Evolutionary conservation across 2,113 vertebrate species (phyloP).

Genomic region (Scopus umbretta): DNA sequence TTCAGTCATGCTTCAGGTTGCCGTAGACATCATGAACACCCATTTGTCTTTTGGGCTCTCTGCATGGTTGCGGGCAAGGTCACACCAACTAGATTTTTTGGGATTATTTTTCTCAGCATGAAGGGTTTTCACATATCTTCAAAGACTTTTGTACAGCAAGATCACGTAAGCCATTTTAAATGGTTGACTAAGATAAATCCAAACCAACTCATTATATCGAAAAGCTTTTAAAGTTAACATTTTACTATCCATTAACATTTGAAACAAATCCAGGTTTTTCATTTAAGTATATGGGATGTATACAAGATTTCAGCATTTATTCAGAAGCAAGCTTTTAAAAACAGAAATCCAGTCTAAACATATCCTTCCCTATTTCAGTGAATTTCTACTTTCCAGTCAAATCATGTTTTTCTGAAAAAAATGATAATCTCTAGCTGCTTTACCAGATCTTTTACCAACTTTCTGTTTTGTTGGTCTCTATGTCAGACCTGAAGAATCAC

Average conservation of each 20-base stretch:
- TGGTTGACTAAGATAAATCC: neutral
- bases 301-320: neutral
- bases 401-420: neutral
- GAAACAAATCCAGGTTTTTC: neutral
- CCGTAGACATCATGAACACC: rapidly evolving
- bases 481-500: neutral
- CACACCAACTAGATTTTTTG: neutral
- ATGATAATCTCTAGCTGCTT: neutral
- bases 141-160: neutral
- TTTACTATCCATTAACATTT: neutral
- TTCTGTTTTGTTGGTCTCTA: neutral
- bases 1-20: neutral
- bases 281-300: neutral
- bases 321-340: neutral
- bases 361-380: neutral
- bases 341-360: neutral
- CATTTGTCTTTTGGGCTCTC: neutral
- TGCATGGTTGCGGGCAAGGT: neutral
- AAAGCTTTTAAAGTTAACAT: neutral
- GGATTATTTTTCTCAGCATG: neutral
- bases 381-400: neutral
- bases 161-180: neutral
- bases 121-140: neutral
- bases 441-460: neutral
- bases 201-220: neutral